Percentiles rank a stretch among this genome's conserved stretches.
Conservation (phyloP, 53 echinoderm and acorn worm genomes). For the Glandiceps talaboti region DNA sequence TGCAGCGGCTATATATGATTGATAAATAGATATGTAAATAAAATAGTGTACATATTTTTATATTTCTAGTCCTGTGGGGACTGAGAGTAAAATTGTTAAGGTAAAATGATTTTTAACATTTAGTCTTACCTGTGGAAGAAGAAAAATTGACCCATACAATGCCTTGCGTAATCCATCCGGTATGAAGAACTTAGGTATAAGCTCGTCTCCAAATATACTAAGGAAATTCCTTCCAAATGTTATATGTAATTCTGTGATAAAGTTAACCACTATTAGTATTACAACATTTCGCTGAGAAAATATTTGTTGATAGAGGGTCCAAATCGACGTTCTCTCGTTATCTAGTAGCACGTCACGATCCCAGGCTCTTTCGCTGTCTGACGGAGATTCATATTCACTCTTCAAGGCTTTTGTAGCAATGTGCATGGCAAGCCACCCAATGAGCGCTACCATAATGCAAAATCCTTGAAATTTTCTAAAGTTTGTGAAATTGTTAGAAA, state of each 20-base stretch:
- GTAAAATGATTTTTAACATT: too few species aligned
- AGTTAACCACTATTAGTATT: slow-evolving; percentile 65
- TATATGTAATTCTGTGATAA: slow-evolving; percentile 66
- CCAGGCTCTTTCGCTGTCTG: background rate
- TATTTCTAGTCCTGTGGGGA: too few species aligned
- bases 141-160: slow-evolving; percentile 62
- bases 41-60: too few species aligned
- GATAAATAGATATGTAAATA: too few species aligned
- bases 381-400: background rate
- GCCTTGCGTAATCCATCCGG: slow-evolving; percentile 21
- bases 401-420: background rate
- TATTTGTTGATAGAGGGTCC: slow-evolving; percentile 28
- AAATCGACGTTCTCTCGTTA: background rate
- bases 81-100: too few species aligned
- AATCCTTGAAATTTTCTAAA: slow-evolving; percentile 67
- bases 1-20: too few species aligned
- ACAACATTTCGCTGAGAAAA: slow-evolving; percentile 50
- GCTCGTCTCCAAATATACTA: slow-evolving; percentile 58
- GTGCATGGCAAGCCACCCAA: slow-evolving; percentile 79
- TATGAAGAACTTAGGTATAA: slow-evolving; percentile 44
- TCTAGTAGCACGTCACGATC: background rate
- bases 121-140: slow-evolving; percentile 64
- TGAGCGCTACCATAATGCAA: slow-evolving; percentile 59
- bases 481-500: slow-evolving; percentile 62
- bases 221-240: slow-evolving; percentile 67